Evolutionary conservation across 2,888 invertebrate species (phyloP), one percentile per base, ranked within the genome.

Genomic region (Phalera bucephala): DNA sequence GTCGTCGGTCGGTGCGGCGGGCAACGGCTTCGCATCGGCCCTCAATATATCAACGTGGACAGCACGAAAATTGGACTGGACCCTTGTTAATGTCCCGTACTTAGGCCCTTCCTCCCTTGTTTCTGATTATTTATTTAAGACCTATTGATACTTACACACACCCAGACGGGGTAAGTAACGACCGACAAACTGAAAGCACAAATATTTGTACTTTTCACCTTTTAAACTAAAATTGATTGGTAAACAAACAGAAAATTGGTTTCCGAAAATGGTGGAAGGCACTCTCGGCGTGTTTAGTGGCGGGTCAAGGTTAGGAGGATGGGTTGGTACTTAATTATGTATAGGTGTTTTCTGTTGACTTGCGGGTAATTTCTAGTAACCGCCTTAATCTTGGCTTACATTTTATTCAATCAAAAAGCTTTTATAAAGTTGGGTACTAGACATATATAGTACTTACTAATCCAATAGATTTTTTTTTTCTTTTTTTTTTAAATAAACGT

Each of bases 31-130:
- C 70, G 63, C 74, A 69, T 76, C 70, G 80, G 68, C 74, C 84
- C 76, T 80, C 86, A 80, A 88, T 89, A 88, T 85, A 89, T 88
- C 88, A 88, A 83, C 73, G 79, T 70, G 77, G 88, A 88, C 88
- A 87, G 87, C 77, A 83, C 80, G 85, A 87, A 88, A 89, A 89
- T 89, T 88, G 87, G 86, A 84, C 82, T 77, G 83, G 83, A 87
- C 87, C 88, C 87, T 84, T 87, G 87, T 88, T 88, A 88, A 88
- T 86, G 86, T 86, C 78, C 77, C 65, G 70, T 80, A 83, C 85
- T 87, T 86, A 84, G 82, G 75, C 74, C 80, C 77, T 76, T 77
- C 75, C 77, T 72, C 72, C 72, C 78, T 75, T 78, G 78, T 83
- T 80, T 73, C 76, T 82, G 80, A 85, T 85, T 88, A 86, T 87